Conservation (phyloP, 2,888 invertebrate species). For the Frankliniella intonsa region DNA sequence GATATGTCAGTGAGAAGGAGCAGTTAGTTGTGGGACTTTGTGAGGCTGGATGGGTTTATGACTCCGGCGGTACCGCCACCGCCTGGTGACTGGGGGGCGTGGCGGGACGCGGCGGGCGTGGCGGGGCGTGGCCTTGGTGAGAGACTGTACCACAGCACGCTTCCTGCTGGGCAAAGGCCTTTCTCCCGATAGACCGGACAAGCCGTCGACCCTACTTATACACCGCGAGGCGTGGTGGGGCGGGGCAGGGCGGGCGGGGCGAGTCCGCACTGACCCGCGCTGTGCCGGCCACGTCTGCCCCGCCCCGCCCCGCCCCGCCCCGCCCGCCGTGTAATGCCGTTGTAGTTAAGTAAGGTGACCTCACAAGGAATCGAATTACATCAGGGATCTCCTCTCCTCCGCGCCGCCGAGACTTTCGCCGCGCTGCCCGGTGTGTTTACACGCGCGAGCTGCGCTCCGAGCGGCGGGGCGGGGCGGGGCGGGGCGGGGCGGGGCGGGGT, state of each 20-base stretch:
- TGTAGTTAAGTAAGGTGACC: slow-evolving; percentile 6
- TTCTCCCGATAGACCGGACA: slow-evolving; percentile 23
- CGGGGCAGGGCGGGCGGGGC: not conserved
- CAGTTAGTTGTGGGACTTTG: too few relatives aligned
- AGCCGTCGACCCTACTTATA: slow-evolving; percentile 2
- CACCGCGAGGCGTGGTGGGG: not conserved
- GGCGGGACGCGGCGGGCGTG: not conserved
- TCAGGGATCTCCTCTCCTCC: too few relatives aligned
- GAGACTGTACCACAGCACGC: not conserved
- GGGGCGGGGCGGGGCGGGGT: too few relatives aligned
- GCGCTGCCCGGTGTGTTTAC: too few relatives aligned
- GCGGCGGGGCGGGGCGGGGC: too few relatives aligned
- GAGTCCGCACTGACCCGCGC: not conserved
- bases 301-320: not conserved
- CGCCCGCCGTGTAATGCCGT: not conserved
- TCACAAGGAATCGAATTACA: not conserved
- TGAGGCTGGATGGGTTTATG: too few relatives aligned
- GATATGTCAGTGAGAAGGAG: not conserved
- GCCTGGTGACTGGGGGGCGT: not conserved
- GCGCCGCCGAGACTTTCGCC: too few relatives aligned
- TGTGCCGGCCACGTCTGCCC: not conserved
- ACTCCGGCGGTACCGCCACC: not conserved
- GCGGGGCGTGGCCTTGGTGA: slow-evolving; percentile 4
- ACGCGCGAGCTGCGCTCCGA: too few relatives aligned
- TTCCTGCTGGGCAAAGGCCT: slow-evolving; percentile 19